Evolutionary conservation across 2,113 vertebrate species (phyloP).

Genomic region (Natator depressus): DNA sequence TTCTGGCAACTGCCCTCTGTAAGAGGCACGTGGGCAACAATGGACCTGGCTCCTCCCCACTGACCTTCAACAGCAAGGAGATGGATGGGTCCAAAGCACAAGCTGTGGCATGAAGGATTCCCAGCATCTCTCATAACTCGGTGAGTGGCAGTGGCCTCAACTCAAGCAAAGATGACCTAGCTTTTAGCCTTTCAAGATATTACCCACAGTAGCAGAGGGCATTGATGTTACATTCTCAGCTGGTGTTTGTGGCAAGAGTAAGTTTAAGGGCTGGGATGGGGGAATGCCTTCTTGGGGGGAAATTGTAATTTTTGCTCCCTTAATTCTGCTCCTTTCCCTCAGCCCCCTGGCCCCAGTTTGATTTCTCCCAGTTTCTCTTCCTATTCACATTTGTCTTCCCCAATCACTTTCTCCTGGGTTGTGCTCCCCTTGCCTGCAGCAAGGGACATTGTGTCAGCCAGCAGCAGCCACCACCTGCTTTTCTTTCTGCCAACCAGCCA

Average conservation of each 20-base stretch:
- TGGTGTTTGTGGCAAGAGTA: background rate
- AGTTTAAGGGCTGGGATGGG: background rate
- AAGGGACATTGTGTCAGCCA: background rate
- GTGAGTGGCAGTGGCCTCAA: background rate
- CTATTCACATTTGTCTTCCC: background rate
- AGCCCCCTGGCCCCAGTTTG: too few relatives aligned
- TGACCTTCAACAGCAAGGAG: background rate
- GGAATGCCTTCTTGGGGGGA: too few relatives aligned
- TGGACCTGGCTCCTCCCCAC: background rate
- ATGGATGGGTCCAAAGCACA: background rate
- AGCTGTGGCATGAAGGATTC: accelerated
- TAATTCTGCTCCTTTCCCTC: background rate
- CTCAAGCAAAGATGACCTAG: background rate
- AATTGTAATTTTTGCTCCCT: background rate
- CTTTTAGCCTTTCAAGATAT: background rate
- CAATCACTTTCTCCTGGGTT: background rate
- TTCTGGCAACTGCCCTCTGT: background rate
- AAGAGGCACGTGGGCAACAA: background rate
- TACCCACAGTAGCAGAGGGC: background rate
- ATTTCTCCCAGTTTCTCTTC: background rate
- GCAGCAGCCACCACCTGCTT: background rate
- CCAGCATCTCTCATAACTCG: accelerated
- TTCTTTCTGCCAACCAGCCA: background rate
- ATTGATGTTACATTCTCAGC: background rate
- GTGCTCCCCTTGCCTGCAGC: too few relatives aligned